Base-by-base conservation (phyloP, 2,888 invertebrate species). In the Andrena dorsata region DNA sequence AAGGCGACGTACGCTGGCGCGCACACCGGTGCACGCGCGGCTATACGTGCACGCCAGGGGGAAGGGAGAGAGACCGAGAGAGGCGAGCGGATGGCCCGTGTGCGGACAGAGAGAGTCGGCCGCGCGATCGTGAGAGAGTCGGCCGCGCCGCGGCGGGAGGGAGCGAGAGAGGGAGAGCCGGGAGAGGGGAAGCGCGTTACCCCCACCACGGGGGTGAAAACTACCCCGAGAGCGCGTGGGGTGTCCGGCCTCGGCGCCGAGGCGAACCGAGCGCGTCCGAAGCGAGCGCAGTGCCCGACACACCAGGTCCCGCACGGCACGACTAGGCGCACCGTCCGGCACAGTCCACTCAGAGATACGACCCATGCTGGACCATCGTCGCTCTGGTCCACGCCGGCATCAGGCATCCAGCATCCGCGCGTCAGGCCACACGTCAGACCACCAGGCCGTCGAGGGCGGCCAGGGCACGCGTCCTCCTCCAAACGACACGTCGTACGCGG, bases 301-400 rank as follows among this genome's bases (percentile, higher is more conserved):
- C 91, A 90, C 91, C 93, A 93, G 92, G 92, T 92, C 92, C 91
- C 92, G 91, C 90, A 92, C 91, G 91, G 91, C 91, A 90, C 85
- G 87, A 85, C 89, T 85, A 85, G 87, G 92, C 92, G 92, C 93
- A 92, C 88, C 92, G 93, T 92, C 92, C 93, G 92, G 93, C 94
- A 93, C 94, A 94, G 94, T 94, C 94, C 94, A 94, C 93, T 94
- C 92, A 91, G 92, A 92, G 93, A 93, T 93, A 93, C 94, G 94
- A 93, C 93, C 93, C 93, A 92, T 92, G 94, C 93, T 93, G 94
- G 94, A 94, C 94, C 92, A 92, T 89, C 89, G 90, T 92, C 90
- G 89, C 87, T 90, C 90, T 90, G 91, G 91, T 91, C 91, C 92
- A 91, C 91, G 92, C 91, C 90, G 91, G 91, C 83, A 86, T 79